A percentile compares a stretch with the other conserved stretches of the same genome.
Evolutionary conservation across 2,797 vertebrate species (phyloP).

Genomic region (Chelon auratus): DNA sequence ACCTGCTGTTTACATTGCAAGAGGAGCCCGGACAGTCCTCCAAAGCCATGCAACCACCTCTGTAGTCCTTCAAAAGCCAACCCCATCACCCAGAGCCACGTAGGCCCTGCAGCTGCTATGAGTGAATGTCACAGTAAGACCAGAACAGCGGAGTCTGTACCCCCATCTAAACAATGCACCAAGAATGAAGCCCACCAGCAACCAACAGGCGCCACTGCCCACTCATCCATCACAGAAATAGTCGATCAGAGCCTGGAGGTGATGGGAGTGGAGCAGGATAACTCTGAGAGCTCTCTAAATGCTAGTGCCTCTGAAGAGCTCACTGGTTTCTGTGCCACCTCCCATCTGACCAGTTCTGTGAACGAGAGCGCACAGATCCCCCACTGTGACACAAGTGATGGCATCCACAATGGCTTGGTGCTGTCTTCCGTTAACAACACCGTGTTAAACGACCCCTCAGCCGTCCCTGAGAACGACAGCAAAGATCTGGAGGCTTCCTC

Average conservation of each 20-base stretch:
- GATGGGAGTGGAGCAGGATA: conserved; percentile 36
- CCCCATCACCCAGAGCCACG: conserved; percentile 75
- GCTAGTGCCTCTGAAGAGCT: conserved; percentile 61
- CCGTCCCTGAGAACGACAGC: conserved; percentile 66
- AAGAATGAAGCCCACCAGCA: conserved; percentile 74
- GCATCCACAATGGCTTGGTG: conserved; percentile 65
- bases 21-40: conserved; percentile 81
- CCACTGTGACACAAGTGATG: conserved; percentile 65
- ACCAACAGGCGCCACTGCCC: conserved; percentile 74
- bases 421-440: conserved; percentile 54
- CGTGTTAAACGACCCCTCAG: conserved; percentile 48
- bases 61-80: conserved; percentile 77
- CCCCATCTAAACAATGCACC: conserved; percentile 59
- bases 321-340: conserved; percentile 55
- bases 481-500: conserved; percentile 68
- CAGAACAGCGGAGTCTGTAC: conserved; percentile 62
- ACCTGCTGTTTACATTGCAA: conserved; percentile 86
- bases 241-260: conserved; percentile 48
- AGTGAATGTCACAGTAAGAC: conserved; percentile 77
- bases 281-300: conserved; percentile 43
- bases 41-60: conserved; percentile 83
- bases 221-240: conserved; percentile 73
- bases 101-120: conserved; percentile 51
- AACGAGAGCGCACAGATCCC: conserved; percentile 57
- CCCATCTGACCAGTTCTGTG: conserved; percentile 63